Evolutionary conservation across 2,113 vertebrate genomes (phyloP), one percentile per base, ranked within the genome.

Genomic region (Madoqua kirkii): DNA sequence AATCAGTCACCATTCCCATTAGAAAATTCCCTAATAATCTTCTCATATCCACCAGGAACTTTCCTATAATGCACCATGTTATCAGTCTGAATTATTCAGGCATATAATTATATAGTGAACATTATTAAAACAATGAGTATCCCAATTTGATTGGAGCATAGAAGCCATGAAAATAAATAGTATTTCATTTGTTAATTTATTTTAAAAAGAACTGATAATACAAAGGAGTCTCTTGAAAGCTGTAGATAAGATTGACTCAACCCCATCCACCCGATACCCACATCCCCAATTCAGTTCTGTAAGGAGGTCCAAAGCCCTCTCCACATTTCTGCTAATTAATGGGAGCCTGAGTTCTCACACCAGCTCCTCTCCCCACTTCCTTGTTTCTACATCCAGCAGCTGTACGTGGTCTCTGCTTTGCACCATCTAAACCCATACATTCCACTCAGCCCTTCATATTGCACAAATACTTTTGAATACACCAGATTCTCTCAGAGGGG

Each of bases 11-110:
- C 36, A 60, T 50, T 82, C 52, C 10, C 36, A 40, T 78, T 71
- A 59, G 25, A 31, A 96, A 83, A 95, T 89, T 92, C 31, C 50
- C 33, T 60, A 85, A 89, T 79, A 95, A 67, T 96, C 67, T 59
- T 67, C 31, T 45, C 25, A 57, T 7, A 52, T 85, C 23, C 5
- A 54, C 40, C 33, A 9, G 3, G 13, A 29, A 85, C 4, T 31
- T 94, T 76, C 15, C 13, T 60, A 4, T 25, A 74, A 57, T 13
- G 11, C 8, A 87, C 31, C 10, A n/a, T 84, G 7, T 62, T 92
- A 89, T 89, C 52, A 78, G 23, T 89, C 33, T 96, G 59, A 94
- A n/a, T 81, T 59, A 74, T 83, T 93, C 55, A 59, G 74, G 54
- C 43, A 16, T 84, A 48, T 87, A 52, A 62, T n/a, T n/a, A n/a